phyloP scores from a whole-genome alignment of 2,797 vertebrate genomes.

The Mustela erminea region DNA sequence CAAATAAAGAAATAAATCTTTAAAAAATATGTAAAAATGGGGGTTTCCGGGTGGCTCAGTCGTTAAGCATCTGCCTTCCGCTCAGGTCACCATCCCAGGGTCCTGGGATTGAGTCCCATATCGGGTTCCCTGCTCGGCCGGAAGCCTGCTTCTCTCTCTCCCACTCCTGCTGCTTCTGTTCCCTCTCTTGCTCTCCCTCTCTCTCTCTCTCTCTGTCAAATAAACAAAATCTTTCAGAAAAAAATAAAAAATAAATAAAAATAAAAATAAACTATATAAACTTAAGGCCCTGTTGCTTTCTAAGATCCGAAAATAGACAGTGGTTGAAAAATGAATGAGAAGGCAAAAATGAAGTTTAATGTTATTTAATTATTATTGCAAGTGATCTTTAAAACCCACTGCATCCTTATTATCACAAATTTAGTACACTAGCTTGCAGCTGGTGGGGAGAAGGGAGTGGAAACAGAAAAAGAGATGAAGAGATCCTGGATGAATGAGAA shows the following conservation, averaged over 20 bases:
- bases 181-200: too few relatives aligned
- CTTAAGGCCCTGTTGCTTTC: not conserved
- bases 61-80: too few relatives aligned
- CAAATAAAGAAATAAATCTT: not conserved
- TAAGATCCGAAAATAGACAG: conserved; percentile 4
- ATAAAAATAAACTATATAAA: conserved; percentile 27
- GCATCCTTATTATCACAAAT: not conserved
- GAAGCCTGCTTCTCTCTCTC: too few relatives aligned
- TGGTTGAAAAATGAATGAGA: conserved; percentile 34
- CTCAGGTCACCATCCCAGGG: too few relatives aligned
- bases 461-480: not conserved
- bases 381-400: conserved; percentile 14
- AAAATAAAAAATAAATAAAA: not conserved
- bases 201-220: not conserved
- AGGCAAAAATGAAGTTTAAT: not conserved
- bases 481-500: not conserved
- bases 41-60: too few relatives aligned
- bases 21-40: not conserved
- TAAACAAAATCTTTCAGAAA: not conserved
- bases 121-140: too few relatives aligned
- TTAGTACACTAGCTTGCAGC: not conserved
- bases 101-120: too few relatives aligned
- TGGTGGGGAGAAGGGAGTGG: not conserved
- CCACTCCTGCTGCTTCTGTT: too few relatives aligned
- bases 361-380: not conserved